These are phyloP conservation scores for Chaetodon auriga DNA, from an alignment of 2,113 vertebrate species.

Conservation along the genomic window DNA sequence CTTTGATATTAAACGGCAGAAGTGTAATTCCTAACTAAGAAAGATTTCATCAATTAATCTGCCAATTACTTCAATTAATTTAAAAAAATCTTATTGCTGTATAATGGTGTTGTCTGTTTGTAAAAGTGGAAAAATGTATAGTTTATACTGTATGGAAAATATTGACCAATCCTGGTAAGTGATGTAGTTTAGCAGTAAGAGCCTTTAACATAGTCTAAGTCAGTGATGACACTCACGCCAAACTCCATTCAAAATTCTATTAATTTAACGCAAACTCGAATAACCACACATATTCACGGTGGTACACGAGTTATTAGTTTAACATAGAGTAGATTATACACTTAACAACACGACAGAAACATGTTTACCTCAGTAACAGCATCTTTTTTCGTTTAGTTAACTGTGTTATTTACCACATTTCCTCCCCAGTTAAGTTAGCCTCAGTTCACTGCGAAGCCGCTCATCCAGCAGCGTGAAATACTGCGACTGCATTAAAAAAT, in stretches of 20 bases:
- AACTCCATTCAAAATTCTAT: conserved; percentile 15
- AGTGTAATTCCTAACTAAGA: not conserved
- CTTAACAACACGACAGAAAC: not conserved
- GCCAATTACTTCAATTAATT: not conserved
- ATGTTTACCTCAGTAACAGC: not conserved
- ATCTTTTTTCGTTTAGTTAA: not conserved
- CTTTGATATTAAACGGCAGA: not conserved
- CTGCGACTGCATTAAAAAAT: not conserved
- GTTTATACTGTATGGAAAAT: not conserved
- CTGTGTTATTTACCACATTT: not conserved
- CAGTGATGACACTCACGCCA: not conserved
- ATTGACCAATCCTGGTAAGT: not conserved
- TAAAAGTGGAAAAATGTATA: not conserved
- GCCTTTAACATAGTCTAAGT: not conserved
- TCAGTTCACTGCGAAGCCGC: not conserved
- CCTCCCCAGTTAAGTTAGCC: not conserved
- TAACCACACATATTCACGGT: not conserved
- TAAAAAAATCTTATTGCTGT: too few relatives aligned
- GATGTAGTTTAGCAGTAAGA: not conserved
- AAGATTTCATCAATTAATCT: not conserved
- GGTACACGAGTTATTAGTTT: not conserved
- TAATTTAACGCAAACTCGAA: not conserved
- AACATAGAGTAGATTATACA: not conserved
- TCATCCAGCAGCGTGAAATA: not conserved
- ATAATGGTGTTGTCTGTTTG: not conserved